Base-by-base conservation (phyloP, 2,113 vertebrate species). In the Catagonus wagneri region DNA sequence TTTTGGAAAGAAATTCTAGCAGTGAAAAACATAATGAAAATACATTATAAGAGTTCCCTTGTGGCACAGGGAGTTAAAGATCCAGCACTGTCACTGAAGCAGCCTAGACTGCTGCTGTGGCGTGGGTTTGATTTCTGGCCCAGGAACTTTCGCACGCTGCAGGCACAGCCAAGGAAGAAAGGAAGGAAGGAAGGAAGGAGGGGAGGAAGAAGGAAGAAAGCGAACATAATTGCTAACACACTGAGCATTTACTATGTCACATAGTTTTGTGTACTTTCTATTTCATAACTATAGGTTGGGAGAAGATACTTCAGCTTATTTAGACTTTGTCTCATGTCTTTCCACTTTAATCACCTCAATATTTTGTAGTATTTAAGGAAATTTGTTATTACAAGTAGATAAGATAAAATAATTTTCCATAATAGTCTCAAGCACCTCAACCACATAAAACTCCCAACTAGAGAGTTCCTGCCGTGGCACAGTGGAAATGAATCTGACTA, bases 261-360 rank as follows among this genome's bases (percentile, higher is more conserved):
- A 15, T 11, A 74, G 7, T 92, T 71, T 54, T 56, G 44, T 44
- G 44, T 44, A 44, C 44, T 44, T 0, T 25, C 29, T 93, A 68
- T 84, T 58, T 80, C 80, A 79, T n/a, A 95, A 93, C 0, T 83
- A 4, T 32, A 75, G 29, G 27, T 34, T 94, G n/a, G 36, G 17
- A 89, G 44, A 87, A 95, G 27, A 76, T 84, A 90, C 27, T 86
- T 96, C 65, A 94, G 50, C 27, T 90, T 39, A 79, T 65, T 23
- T 93, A 90, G 74, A 32, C 54, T 52, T 39, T 72, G 15, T 19
- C 17, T 83, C n/a, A 63, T 68, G 7, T 74, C 85, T 71, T 89
- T 69, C 52, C 7, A 89, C 17, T 71, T 96, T 81, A 86, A 86
- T 78, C 60, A 94, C 50, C 34, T 86, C 56, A 94, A 16, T 50